phyloP scores from a whole-genome alignment of 2,113 vertebrate species.

The Telmatochromis sp. region DNA sequence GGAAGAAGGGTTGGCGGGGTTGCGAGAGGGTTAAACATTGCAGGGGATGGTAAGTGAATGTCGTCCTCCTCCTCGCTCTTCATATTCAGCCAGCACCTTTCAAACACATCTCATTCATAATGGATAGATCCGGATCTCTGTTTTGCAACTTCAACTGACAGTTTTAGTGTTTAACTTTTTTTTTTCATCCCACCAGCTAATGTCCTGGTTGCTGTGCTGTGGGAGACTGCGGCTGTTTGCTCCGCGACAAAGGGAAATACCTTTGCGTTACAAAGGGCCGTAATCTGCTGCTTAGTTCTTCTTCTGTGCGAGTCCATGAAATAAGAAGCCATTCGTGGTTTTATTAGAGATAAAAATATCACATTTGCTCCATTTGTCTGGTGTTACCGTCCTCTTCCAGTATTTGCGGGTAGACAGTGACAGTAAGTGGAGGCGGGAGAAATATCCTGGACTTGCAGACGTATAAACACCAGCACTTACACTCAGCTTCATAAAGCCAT shows the following conservation, averaged over 20 bases:
- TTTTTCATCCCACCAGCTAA: background rate
- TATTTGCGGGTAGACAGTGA: background rate
- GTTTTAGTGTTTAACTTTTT: constrained; percentile 49
- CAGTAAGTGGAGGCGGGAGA: background rate
- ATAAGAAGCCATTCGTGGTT: background rate
- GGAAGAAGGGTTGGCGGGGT: background rate
- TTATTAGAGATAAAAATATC: constrained; percentile 18
- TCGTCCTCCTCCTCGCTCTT: constrained; percentile 27
- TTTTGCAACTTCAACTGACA: constrained; percentile 64
- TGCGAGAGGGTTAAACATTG: constrained; percentile 49
- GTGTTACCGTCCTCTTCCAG: background rate
- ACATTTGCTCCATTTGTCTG: background rate
- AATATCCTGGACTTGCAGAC: background rate
- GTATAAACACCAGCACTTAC: constrained; percentile 5
- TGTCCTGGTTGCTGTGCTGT: background rate
- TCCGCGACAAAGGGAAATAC: background rate
- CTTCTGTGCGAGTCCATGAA: background rate
- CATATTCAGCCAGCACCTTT: constrained; percentile 47
- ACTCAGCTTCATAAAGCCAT: constrained; percentile 10
- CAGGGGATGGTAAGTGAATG: constrained; percentile 10
- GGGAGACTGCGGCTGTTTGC: background rate
- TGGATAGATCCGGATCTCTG: constrained; percentile 71
- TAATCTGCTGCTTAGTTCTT: background rate
- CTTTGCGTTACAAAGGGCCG: background rate
- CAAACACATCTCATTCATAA: constrained; percentile 74